phyloP scores from a whole-genome alignment of 2,113 vertebrate genomes.

The human region GRCh38 chr14:34069501-34070000 shows the following conservation, averaged over 20 bases:
- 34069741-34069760: constrained; percentile 34
- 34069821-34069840: constrained; percentile 15
- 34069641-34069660: background rate
- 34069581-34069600: background rate
- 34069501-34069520: background rate
- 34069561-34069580: background rate
- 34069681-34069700: background rate
- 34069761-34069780: background rate
- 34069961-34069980: constrained; percentile 15
- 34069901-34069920: background rate
- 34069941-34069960: background rate
- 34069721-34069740: constrained; percentile 16
- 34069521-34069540: background rate
- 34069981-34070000: constrained; percentile 37
- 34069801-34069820: constrained; percentile 18
- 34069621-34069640: background rate
- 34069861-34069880: constrained; percentile 33
- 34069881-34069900: constrained; percentile 14
- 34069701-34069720: background rate
- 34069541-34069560: background rate
- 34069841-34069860: constrained; percentile 38
- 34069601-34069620: background rate
- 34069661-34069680: background rate
- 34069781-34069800: constrained; percentile 10
- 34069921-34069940: constrained; percentile 18